A percentile compares a stretch with the other conserved stretches of the same genome.
These are phyloP conservation scores for Parapsyche elsis DNA, from an alignment of 1,140 invertebrate genomes.

Conservation along the genomic window DNA sequence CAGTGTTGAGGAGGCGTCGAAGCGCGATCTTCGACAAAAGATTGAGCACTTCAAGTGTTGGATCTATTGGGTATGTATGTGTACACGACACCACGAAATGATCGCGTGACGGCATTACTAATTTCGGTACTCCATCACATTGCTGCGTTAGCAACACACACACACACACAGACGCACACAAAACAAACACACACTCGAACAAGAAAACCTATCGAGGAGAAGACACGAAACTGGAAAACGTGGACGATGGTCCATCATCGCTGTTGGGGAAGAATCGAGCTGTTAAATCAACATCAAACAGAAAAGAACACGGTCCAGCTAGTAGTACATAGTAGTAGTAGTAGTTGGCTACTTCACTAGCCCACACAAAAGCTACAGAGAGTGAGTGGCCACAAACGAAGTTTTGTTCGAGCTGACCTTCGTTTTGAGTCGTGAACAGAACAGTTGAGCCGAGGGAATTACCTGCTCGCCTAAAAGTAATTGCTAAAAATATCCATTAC, in stretches of 20 bases:
- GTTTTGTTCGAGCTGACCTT: constrained; percentile 20
- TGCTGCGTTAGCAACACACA: neutral
- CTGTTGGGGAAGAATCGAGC: neutral
- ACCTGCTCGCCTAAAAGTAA: constrained; percentile 22
- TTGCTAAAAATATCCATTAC: constrained; percentile 32
- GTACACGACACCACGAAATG: constrained; percentile 36
- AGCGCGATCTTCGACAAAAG: constrained; percentile 21
- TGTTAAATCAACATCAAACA: neutral
- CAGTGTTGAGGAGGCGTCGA: neutral
- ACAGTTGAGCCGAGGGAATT: neutral
- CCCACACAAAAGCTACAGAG: neutral
- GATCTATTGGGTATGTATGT: neutral
- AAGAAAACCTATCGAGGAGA: neutral
- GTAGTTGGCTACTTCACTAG: neutral
- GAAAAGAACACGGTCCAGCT: neutral
- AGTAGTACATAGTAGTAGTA: no score
- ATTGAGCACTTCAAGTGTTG: constrained; percentile 30
- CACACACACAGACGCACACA: neutral
- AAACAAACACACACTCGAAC: neutral
- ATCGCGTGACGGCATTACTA: constrained; percentile 45
- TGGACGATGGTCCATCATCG: neutral
- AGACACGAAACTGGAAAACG: neutral
- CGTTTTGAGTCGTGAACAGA: neutral
- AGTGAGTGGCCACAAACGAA: constrained; percentile 8
- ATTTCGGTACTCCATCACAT: constrained; percentile 42